Evolutionary conservation across 2,888 invertebrate genomes (phyloP).

Genomic region (Halictus ligatus): DNA sequence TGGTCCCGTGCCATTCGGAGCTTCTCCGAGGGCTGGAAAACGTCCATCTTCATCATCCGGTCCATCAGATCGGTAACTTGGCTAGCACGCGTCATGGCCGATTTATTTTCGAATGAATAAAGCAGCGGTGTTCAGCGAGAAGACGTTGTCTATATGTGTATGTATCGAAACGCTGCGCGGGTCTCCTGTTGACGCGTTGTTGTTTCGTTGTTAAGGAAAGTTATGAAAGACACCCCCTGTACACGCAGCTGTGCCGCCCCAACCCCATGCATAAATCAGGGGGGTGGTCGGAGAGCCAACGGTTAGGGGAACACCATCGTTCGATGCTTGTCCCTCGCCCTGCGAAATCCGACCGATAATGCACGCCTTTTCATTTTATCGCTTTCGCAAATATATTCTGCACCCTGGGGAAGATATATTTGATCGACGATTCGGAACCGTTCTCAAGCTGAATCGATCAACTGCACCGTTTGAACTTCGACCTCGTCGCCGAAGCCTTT

Average conservation of each 20-base stretch:
- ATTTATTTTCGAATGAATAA: background rate
- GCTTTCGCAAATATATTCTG: background rate
- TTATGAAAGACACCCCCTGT: conserved; percentile 46
- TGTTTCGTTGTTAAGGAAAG: conserved; percentile 74
- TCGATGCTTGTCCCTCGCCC: background rate
- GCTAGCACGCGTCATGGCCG: conserved; percentile 69
- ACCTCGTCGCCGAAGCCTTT: too few species aligned
- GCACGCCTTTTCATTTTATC: background rate
- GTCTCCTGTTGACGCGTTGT: conserved; percentile 67
- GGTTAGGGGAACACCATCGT: conserved; percentile 15
- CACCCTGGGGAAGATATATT: background rate
- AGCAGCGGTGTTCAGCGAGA: background rate
- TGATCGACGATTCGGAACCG: too few species aligned
- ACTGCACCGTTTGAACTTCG: too few species aligned
- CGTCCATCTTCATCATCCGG: conserved; percentile 74
- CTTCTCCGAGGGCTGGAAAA: conserved; percentile 71
- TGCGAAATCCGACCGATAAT: too few species aligned
- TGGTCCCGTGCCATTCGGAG: conserved; percentile 64
- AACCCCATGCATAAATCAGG: conserved; percentile 48
- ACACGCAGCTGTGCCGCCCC: conserved; percentile 38
- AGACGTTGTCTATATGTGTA: background rate
- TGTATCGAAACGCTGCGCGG: conserved; percentile 16
- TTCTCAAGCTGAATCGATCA: too few species aligned
- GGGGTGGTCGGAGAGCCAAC: conserved; percentile 15
- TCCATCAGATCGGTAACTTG: conserved; percentile 75